These are phyloP conservation scores for Atlantisia rogersi DNA, from an alignment of 2,113 vertebrate genomes.

Conservation along the genomic window DNA sequence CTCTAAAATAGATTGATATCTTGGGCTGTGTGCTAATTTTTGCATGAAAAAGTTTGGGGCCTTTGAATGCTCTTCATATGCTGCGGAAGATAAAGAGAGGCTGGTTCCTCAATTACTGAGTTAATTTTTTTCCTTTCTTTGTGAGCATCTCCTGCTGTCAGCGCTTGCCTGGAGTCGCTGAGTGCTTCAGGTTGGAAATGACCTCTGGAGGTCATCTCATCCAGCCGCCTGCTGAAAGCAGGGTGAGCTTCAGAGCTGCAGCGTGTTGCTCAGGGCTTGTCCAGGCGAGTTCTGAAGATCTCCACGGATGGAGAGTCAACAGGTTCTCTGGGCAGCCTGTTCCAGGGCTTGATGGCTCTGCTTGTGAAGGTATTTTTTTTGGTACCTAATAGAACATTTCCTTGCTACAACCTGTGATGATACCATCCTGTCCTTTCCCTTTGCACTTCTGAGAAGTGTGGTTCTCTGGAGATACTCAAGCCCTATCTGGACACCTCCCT, in stretches of 20 bases:
- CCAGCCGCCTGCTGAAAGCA: fast-evolving
- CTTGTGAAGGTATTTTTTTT: not conserved
- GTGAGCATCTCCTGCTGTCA: not conserved
- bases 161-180: not conserved
- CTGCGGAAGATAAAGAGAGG: not conserved
- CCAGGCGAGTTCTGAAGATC: not conserved
- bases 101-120: constrained; percentile 27
- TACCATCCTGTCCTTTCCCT: not conserved
- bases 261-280: fast-evolving
- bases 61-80: constrained; percentile 6
- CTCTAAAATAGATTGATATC: constrained; percentile 39
- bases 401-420: not conserved
- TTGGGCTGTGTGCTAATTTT: constrained; percentile 22
- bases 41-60: constrained; percentile 12
- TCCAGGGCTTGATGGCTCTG: fast-evolving
- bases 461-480: too few species aligned
- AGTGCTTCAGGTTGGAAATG: not conserved
- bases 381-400: not conserved
- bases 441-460: not conserved
- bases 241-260: not conserved
- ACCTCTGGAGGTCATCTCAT: not conserved
- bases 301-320: fast-evolving
- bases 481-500: too few species aligned
- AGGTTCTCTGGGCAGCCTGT: not conserved
- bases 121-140: not conserved